Percentiles rank a stretch among this genome's conserved stretches.
Evolutionary conservation across 2,797 vertebrate genomes (phyloP).

Genomic region (Hypotaenidia philippensis): DNA sequence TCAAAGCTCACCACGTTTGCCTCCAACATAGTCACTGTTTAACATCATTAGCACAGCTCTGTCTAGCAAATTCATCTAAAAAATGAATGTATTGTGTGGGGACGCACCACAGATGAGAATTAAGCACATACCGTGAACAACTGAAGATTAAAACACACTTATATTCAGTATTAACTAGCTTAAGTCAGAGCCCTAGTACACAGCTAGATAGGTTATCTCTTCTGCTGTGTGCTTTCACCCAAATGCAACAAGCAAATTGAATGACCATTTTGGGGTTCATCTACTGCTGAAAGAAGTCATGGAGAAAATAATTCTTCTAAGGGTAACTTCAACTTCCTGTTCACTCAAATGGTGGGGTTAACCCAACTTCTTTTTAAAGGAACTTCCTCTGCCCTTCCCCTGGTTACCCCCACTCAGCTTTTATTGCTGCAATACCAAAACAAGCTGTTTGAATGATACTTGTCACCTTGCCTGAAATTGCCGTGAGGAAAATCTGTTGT

Average conservation of each 20-base stretch:
- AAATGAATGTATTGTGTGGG: neutral
- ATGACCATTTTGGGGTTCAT: neutral
- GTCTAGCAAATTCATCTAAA: neutral
- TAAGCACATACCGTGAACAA: neutral
- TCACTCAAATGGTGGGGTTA: neutral
- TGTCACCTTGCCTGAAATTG: neutral
- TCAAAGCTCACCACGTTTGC: neutral
- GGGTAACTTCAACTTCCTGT: neutral
- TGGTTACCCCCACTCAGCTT: neutral
- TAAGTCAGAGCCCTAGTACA: neutral
- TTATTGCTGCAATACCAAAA: neutral
- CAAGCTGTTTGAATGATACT: neutral
- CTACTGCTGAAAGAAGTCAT: neutral
- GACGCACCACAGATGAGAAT: neutral
- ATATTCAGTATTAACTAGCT: neutral
- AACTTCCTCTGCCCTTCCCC: neutral
- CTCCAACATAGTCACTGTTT: neutral
- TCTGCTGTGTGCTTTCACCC: neutral
- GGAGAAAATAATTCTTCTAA: neutral
- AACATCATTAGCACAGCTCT: neutral
- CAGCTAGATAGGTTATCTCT: neutral
- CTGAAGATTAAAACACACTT: neutral
- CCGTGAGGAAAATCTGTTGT: neutral
- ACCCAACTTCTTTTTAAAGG: neutral
- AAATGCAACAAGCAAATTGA: neutral